A percentile compares a stretch with the other conserved stretches of the same genome.
These are phyloP conservation scores for Steinernema khuongi DNA, from an alignment of 1,140 invertebrate species.

Conservation along the genomic window DNA sequence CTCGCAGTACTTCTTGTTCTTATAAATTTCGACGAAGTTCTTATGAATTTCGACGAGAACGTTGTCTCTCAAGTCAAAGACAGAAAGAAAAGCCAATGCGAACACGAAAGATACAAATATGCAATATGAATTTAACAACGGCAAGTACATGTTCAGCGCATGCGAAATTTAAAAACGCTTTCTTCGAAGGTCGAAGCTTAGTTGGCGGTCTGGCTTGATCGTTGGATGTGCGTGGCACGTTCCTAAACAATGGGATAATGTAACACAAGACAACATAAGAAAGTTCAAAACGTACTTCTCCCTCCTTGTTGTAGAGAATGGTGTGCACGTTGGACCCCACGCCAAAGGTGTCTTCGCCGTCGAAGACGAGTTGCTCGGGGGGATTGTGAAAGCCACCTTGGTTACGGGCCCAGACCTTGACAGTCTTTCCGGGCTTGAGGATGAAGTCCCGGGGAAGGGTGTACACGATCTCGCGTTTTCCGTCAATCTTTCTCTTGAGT, in stretches of 20 bases:
- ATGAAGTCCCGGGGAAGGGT: constrained; percentile 52
- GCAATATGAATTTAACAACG: too few species aligned
- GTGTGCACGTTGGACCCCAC: constrained; percentile 56
- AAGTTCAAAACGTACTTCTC: constrained; percentile 42
- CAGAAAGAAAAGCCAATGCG: too few species aligned
- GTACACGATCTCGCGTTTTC: constrained; percentile 55
- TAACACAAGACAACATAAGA: background rate
- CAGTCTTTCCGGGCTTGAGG: constrained; percentile 46
- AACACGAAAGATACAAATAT: too few species aligned
- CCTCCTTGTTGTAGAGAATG: constrained; percentile 56
- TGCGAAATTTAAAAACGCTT: too few species aligned
- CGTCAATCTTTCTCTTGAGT: constrained; percentile 54
- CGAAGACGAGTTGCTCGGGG: constrained; percentile 54
- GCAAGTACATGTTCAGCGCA: too few species aligned
- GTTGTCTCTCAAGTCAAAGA: too few species aligned
- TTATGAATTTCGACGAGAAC: too few species aligned
- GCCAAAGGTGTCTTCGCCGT: constrained; percentile 56
- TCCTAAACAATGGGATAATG: constrained; percentile 34
- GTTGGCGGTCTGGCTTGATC: constrained; percentile 44
- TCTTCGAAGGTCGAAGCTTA: too few species aligned
- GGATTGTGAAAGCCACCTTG: constrained; percentile 51
- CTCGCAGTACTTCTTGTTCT: too few species aligned
- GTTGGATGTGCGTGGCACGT: constrained; percentile 52
- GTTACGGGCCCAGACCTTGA: constrained; percentile 56
- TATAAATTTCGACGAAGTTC: too few species aligned